These are phyloP conservation scores for Aphelenchoides besseyi DNA, from an alignment of 1,140 invertebrate genomes.

Conservation along the genomic window DNA sequence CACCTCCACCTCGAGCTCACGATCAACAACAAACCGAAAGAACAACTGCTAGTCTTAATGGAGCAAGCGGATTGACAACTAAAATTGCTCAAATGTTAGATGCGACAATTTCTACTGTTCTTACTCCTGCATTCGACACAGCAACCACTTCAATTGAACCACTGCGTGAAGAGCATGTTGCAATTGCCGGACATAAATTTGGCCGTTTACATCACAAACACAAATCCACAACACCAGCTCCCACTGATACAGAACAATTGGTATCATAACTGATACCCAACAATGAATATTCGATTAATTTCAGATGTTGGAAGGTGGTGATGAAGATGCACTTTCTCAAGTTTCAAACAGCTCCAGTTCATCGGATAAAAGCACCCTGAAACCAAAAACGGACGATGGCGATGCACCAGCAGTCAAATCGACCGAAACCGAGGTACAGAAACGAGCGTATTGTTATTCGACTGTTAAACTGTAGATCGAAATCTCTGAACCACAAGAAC, in stretches of 20 bases:
- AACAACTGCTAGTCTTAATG: background rate
- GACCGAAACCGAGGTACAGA: slow-evolving; percentile 4
- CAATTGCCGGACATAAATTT: slow-evolving; percentile 4
- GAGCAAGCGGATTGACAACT: too few relatives aligned
- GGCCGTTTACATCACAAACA: slow-evolving; percentile 7
- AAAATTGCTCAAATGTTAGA: too few relatives aligned
- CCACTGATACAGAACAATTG: slow-evolving; percentile 3
- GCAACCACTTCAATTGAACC: background rate
- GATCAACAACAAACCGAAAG: background rate
- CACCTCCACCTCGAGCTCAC: background rate
- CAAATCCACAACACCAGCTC: background rate
- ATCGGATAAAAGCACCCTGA: background rate
- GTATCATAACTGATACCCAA: too few relatives aligned
- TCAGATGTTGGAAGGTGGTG: slow-evolving; percentile 5
- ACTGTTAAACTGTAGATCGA: background rate
- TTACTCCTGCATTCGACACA: background rate
- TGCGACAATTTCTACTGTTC: background rate
- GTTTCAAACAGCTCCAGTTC: background rate
- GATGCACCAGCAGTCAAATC: slow-evolving; percentile 6
- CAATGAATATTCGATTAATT: too few relatives aligned
- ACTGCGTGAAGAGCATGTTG: background rate
- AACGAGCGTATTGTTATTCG: background rate
- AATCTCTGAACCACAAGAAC: background rate
- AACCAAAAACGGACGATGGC: slow-evolving; percentile 1
- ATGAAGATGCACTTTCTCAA: background rate